Evolutionary conservation across 1,140 invertebrate genomes (phyloP).

Genomic region (Melanaphis sacchari): DNA sequence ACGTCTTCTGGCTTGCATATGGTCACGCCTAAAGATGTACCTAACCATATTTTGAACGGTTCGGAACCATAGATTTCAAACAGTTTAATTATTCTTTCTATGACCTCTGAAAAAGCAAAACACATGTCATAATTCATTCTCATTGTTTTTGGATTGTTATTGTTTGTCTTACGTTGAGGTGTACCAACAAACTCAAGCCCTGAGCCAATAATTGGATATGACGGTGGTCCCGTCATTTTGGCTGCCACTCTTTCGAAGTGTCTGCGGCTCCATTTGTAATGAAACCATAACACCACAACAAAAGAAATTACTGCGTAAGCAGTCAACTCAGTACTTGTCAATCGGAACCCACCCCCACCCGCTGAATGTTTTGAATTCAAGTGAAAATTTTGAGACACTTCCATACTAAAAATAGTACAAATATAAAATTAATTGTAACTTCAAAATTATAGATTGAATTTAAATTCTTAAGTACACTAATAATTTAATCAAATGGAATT

Average conservation of each 20-base stretch:
- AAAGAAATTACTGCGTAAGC: background rate
- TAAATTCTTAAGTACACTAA: too few species aligned
- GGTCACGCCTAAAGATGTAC: conserved; percentile 64
- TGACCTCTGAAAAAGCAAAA: conserved; percentile 62
- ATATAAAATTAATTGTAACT: background rate
- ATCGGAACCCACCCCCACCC: background rate
- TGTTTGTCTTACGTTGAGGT: background rate
- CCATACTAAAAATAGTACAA: background rate
- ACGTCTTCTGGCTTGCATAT: conserved; percentile 65
- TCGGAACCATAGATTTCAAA: conserved; percentile 62
- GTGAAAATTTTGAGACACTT: background rate
- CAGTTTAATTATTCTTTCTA: conserved; percentile 62
- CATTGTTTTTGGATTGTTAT: background rate
- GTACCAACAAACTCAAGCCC: conserved; percentile 65
- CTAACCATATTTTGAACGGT: conserved; percentile 65
- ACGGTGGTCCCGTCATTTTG: conserved; percentile 66
- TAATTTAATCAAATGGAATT: too few species aligned
- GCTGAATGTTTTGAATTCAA: background rate
- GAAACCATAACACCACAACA: background rate
- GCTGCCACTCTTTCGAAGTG: conserved; percentile 59
- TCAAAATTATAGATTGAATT: too few species aligned
- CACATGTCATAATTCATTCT: too few species aligned
- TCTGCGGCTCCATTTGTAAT: conserved; percentile 10
- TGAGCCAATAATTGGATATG: conserved; percentile 69
- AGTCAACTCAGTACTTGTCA: background rate